Evolutionary conservation across 2,888 invertebrate genomes (phyloP), one percentile per base, ranked within the genome.

Genomic region (Lordiphosa fenestrarum): DNA sequence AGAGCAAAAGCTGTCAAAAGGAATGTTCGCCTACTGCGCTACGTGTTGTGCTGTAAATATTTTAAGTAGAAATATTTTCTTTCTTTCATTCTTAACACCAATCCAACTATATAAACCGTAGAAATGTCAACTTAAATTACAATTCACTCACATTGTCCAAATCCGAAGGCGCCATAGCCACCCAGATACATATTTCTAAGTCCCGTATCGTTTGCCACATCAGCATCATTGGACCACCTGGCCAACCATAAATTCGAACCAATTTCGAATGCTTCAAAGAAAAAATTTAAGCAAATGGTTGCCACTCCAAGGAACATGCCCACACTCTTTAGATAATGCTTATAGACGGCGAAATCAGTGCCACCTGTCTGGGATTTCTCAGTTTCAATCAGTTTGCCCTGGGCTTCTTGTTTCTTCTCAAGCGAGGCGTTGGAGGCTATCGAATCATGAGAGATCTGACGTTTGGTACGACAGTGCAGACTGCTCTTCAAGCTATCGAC

Each of bases 291-390:
- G 0, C 95, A 58, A 52, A 97, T 91, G 2, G 97, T 96, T 7
- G 93, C 90, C 12, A 94, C 87, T 0, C 94, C 92, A 52, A 95
- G 91, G 49, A 94, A 90, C 78, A 96, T 89, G 38, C 98, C 97
- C 68, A 97, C 95, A 44, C 96, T 95, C 89, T 92, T 92, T 71
- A 97, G 91, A 88, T 98, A 99, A 88, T 96, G 94, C 75, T 94
- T 92, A 90, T 98, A 98, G 0, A 98, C 97, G 59, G 91, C 90
- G 91, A 94, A 93, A 89, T 96, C 96, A 2, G 98, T 96, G 85
- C 95, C 95, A 82, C 98, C 98, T 0, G 96, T 97, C 91, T 97
- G 96, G 0, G 97, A 91, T 88, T 95, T 96, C 87, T 98, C 98
- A 0, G 92, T 92, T 89, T 98, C 96, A 67, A 98, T 98, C 6